Percentiles rank a stretch among this genome's conserved stretches.
Conservation (phyloP, 2,797 vertebrate species). For the Phalanger gymnotis region DNA sequence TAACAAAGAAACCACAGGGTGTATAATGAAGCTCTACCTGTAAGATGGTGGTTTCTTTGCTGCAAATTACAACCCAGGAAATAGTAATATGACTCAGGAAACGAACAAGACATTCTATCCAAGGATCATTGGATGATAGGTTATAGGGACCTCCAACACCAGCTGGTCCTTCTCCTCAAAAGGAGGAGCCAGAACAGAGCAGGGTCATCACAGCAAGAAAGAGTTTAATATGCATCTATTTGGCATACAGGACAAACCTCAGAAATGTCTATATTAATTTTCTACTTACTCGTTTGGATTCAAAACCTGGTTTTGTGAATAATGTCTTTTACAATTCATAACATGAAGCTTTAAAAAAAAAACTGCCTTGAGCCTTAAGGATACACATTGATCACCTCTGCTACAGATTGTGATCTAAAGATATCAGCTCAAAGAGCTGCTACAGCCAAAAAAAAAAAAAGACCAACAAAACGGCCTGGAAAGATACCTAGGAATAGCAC, state of each 20-base stretch:
- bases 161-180: not conserved
- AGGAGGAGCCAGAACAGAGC: not conserved
- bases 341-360: not conserved
- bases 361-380: not conserved
- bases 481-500: not conserved
- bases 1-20: not conserved
- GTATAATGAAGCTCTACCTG: not conserved
- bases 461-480: not conserved
- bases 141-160: not conserved
- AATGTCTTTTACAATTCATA: not conserved
- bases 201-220: not conserved
- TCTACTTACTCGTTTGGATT: not conserved
- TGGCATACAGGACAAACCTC: not conserved
- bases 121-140: not conserved
- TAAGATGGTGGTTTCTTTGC: not conserved
- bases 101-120: not conserved
- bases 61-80: not conserved
- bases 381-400: not conserved
- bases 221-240: not conserved
- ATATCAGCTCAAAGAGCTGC: not conserved
- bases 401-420: not conserved
- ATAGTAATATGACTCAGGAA: not conserved
- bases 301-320: not conserved
- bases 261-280: not conserved
- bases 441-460: too few relatives aligned